Conservation (phyloP, 1,140 invertebrate genomes). For the Onthophagus taurus region DNA sequence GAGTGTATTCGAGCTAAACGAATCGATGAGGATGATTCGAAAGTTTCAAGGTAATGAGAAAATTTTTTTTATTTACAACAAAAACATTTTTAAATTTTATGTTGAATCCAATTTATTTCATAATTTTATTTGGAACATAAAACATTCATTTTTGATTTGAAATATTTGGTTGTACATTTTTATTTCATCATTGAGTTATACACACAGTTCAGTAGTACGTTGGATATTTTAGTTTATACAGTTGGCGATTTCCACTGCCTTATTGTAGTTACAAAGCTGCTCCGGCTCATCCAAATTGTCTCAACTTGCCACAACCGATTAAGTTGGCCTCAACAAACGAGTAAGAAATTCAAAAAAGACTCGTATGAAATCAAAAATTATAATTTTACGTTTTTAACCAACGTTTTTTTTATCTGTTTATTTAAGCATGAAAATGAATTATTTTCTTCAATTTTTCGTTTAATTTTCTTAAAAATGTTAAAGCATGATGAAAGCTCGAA, state of each 20-base stretch:
- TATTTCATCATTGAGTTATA: background rate
- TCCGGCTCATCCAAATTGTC: conserved; percentile 62
- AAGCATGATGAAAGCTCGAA: too few relatives aligned
- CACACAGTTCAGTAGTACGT: conserved; percentile 22
- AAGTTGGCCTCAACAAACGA: conserved; percentile 58
- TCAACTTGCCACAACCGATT: conserved; percentile 62
- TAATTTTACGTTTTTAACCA: too few relatives aligned
- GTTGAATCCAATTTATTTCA: too few relatives aligned
- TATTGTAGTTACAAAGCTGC: conserved; percentile 80
- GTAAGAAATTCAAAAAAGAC: too few relatives aligned
- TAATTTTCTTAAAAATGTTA: too few relatives aligned
- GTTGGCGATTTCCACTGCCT: conserved; percentile 86
- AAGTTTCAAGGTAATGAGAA: conserved; percentile 62
- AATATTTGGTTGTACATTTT: too few relatives aligned
- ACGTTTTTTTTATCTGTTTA: too few relatives aligned
- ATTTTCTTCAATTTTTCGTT: too few relatives aligned
- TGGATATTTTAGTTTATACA: conserved; percentile 71
- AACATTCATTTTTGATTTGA: too few relatives aligned
- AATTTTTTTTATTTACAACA: conserved; percentile 2
- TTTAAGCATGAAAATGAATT: too few relatives aligned
- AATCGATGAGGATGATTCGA: conserved; percentile 66
- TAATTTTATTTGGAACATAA: too few relatives aligned
- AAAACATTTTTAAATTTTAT: background rate
- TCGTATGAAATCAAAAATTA: too few relatives aligned
- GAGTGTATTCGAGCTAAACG: conserved; percentile 51